These are phyloP conservation scores for Hirtodrosophila confusa DNA, from an alignment of 2,888 invertebrate species.

Conservation along the genomic window DNA sequence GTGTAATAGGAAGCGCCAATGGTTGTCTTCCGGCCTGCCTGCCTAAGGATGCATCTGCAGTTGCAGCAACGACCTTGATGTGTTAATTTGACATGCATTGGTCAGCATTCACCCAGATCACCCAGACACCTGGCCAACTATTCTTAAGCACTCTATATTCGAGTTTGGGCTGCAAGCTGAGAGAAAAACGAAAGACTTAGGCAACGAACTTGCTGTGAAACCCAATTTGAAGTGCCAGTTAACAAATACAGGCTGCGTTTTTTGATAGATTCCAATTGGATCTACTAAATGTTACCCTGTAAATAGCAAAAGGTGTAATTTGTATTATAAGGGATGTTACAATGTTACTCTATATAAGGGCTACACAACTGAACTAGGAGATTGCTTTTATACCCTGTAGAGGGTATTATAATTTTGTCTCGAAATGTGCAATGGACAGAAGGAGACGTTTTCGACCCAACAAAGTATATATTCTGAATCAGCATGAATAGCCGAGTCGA, in stretches of 20 bases:
- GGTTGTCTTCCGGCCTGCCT: conserved; percentile 66
- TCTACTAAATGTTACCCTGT: conserved; percentile 3
- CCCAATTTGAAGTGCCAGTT: conserved; percentile 2
- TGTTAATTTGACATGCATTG: conserved; percentile 74
- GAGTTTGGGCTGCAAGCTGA: conserved; percentile 9
- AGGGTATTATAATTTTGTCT: too few relatives aligned
- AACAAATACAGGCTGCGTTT: background rate
- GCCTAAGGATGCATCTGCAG: conserved; percentile 53
- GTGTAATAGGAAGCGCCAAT: conserved; percentile 49
- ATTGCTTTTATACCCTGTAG: too few relatives aligned
- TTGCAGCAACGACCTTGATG: conserved; percentile 77
- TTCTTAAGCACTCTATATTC: conserved; percentile 28
- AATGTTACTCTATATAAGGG: too few relatives aligned
- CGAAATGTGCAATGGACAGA: too few relatives aligned
- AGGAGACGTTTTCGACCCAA: too few relatives aligned
- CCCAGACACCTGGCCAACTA: conserved; percentile 46
- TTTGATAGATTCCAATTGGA: background rate
- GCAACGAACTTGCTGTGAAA: conserved; percentile 51
- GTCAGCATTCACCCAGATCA: conserved; percentile 3
- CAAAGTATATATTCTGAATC: too few relatives aligned
- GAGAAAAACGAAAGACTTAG: conserved; percentile 55
- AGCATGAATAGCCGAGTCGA: too few relatives aligned
- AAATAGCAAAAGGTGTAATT: too few relatives aligned
- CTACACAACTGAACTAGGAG: too few relatives aligned
- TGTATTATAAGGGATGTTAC: too few relatives aligned